These are phyloP conservation scores for Phaedon cochleariae DNA, from an alignment of 2,888 invertebrate species.

Conservation along the genomic window DNA sequence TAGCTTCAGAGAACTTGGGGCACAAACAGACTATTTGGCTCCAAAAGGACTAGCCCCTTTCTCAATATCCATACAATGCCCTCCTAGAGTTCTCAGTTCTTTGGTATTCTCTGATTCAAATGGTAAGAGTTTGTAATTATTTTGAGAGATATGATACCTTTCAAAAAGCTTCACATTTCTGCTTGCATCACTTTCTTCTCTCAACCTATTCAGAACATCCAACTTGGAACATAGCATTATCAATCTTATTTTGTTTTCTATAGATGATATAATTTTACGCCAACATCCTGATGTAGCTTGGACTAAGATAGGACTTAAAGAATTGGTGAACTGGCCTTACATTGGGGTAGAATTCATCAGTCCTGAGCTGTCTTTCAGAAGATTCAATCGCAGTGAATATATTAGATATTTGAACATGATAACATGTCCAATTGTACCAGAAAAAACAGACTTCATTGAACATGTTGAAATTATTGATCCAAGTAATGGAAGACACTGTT, in stretches of 20 bases:
- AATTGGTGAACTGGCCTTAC: constrained; percentile 45
- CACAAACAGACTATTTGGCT: constrained; percentile 41
- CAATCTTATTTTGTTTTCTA: neutral
- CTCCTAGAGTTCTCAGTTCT: constrained; percentile 37
- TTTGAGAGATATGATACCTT: neutral
- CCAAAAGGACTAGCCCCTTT: constrained; percentile 42
- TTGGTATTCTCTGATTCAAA: constrained; percentile 40
- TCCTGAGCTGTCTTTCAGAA: constrained; percentile 39
- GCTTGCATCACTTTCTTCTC: no score
- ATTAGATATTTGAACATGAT: constrained; percentile 38
- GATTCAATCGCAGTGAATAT: constrained; percentile 38
- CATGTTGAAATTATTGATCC: constrained; percentile 39
- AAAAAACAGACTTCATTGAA: constrained; percentile 35
- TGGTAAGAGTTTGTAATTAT: constrained; percentile 16
- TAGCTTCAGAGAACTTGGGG: constrained; percentile 16
- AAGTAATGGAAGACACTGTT: constrained; percentile 20
- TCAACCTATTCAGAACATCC: no score
- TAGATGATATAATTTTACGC: constrained; percentile 42
- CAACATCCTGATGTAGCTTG: constrained; percentile 37
- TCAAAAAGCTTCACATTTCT: no score
- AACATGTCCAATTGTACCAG: constrained; percentile 24
- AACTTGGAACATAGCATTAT: neutral
- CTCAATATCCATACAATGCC: constrained; percentile 37
- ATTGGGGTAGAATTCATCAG: constrained; percentile 41
- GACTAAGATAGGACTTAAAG: constrained; percentile 32